Conservation (phyloP, 2,113 vertebrate species). For the Pleuronectes platessa region DNA sequence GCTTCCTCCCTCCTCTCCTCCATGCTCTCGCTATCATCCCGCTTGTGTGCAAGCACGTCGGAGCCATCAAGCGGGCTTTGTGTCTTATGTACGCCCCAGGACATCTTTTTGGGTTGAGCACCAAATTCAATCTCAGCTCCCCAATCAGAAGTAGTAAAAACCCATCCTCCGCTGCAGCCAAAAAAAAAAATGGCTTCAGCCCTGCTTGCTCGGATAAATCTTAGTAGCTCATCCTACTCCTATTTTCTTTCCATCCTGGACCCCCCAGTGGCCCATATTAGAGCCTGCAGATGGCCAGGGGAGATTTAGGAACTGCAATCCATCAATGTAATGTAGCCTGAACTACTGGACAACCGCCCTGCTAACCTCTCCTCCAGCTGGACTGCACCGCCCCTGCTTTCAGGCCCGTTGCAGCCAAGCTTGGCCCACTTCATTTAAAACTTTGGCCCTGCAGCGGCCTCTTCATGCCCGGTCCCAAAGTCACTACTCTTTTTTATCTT, state of each 20-base stretch:
- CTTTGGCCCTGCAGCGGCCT: conserved; percentile 27
- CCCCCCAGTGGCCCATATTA: conserved; percentile 78
- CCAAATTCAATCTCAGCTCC: conserved; percentile 74
- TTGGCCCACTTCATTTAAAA: conserved; percentile 14
- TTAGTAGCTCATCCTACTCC: conserved; percentile 73
- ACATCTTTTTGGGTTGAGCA: conserved; percentile 69
- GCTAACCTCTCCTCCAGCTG: conserved; percentile 68
- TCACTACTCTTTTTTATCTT: conserved; percentile 25
- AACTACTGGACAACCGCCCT: conserved; percentile 62
- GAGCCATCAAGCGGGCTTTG: conserved; percentile 65
- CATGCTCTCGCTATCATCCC: conserved; percentile 37
- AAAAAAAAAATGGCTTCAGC: conserved; percentile 47
- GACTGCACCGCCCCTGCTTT: conserved; percentile 27
- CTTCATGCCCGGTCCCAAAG: conserved; percentile 13
- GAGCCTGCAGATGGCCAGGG: conserved; percentile 77
- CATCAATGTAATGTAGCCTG: conserved; percentile 75
- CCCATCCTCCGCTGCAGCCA: conserved; percentile 47
- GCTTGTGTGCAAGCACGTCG: conserved; percentile 59
- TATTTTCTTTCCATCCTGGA: conserved; percentile 74
- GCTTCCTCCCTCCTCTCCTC: conserved; percentile 32
- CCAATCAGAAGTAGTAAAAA: conserved; percentile 78
- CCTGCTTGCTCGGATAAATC: conserved; percentile 74
- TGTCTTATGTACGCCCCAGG: conserved; percentile 72
- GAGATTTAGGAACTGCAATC: conserved; percentile 79
- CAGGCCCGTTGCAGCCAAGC: conserved; percentile 34